phyloP scores from a whole-genome alignment of 2,113 vertebrate genomes.

The Salvelinus namaycush region DNA sequence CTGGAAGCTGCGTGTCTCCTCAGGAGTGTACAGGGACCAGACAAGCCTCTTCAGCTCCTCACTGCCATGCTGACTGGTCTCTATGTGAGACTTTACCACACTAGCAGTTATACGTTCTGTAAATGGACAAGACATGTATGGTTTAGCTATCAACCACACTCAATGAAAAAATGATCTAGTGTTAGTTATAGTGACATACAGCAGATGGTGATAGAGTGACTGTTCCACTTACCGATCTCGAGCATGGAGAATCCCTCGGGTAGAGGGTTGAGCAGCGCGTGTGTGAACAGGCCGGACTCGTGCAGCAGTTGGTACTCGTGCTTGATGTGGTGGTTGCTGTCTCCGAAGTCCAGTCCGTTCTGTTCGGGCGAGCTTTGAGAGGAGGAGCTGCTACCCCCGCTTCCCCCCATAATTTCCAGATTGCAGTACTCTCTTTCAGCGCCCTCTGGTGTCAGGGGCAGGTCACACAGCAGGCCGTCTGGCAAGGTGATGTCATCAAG shows the following conservation, averaged over 20 bases:
- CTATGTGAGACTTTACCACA: slow-evolving; percentile 86
- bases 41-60: slow-evolving; percentile 86
- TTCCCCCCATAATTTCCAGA: slow-evolving; percentile 78
- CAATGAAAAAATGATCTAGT: not conserved
- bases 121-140: not conserved
- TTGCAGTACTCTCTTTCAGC: slow-evolving; percentile 76
- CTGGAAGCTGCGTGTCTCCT: slow-evolving; percentile 82
- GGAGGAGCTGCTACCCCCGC: slow-evolving; percentile 82
- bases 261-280: slow-evolving; percentile 63
- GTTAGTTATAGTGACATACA: no score
- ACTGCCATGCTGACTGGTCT: slow-evolving; percentile 85
- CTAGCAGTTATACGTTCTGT: slow-evolving; percentile 84
- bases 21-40: slow-evolving; percentile 81
- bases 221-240: slow-evolving; percentile 78
- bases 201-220: no score
- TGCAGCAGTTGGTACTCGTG: slow-evolving; percentile 84
- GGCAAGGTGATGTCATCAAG: slow-evolving; percentile 84
- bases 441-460: slow-evolving; percentile 84
- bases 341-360: slow-evolving; percentile 78
- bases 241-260: slow-evolving; percentile 74
- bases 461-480: slow-evolving; percentile 83
- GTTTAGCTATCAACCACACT: not conserved
- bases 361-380: slow-evolving; percentile 84
- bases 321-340: slow-evolving; percentile 73
- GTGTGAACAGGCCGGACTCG: slow-evolving; percentile 76